A percentile compares a stretch with the other conserved stretches of the same genome.
phyloP scores from a whole-genome alignment of 2,888 invertebrate genomes.

The Cepaea hortensis region DNA sequence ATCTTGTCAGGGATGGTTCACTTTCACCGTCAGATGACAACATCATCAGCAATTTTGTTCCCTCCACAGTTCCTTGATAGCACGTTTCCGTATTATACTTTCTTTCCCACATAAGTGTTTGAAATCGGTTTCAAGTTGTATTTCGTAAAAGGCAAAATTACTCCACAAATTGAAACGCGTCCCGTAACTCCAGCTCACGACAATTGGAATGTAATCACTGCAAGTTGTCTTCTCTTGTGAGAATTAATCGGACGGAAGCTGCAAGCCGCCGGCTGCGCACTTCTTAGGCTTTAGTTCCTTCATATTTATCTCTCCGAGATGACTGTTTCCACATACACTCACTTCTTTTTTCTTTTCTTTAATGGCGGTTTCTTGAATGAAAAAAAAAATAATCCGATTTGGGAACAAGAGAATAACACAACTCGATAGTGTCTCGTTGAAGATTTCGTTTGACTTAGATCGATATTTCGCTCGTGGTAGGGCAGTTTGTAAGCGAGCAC shows the following conservation, averaged over 20 bases:
- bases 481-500: no score
- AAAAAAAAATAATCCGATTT: background rate
- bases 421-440: no score
- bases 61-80: conserved; percentile 12
- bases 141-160: conserved; percentile 1
- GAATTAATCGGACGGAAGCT: background rate
- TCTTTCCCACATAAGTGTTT: conserved; percentile 17
- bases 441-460: no score
- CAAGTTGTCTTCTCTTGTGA: conserved; percentile 21
- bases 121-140: conserved; percentile 36
- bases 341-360: background rate
- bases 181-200: background rate
- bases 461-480: no score
- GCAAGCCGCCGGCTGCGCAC: background rate
- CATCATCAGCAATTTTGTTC: conserved; percentile 24
- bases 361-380: background rate
- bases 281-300: background rate
- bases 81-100: conserved; percentile 11
- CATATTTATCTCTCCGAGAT: background rate
- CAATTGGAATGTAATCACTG: conserved; percentile 25
- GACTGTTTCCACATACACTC: background rate
- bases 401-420: no score
- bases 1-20: background rate
- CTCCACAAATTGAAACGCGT: conserved; percentile 6
- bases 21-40: background rate